A percentile compares a stretch with the other conserved stretches of the same genome.
Conservation (phyloP, 2,113 vertebrate genomes). For the Xerus inauris region DNA sequence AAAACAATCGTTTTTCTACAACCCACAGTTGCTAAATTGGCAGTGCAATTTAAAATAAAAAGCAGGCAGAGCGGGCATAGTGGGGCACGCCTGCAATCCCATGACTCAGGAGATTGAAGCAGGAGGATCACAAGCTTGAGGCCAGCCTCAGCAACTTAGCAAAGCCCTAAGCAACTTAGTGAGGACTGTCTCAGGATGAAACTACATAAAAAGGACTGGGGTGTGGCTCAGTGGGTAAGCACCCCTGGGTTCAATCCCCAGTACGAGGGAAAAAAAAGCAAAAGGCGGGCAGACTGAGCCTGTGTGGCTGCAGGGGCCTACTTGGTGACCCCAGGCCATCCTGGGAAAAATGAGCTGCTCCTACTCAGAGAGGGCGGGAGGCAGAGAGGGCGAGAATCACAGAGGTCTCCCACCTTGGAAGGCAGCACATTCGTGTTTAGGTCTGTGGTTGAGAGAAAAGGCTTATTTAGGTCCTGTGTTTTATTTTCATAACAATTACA, state of each 20-base stretch:
- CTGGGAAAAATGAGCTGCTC: background rate
- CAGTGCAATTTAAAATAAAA: background rate
- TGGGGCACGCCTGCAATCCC: no score
- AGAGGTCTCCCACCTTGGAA: background rate
- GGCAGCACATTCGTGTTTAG: background rate
- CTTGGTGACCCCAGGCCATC: rapidly evolving
- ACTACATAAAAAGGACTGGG: no score
- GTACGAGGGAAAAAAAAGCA: no score
- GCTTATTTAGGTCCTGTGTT: background rate
- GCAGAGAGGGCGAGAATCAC: background rate
- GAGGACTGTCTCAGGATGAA: no score
- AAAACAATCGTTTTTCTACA: background rate
- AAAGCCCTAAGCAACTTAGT: no score
- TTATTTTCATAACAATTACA: background rate
- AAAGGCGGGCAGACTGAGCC: rapidly evolving
- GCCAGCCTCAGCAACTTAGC: no score
- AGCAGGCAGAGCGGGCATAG: no score
- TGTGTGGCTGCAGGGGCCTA: background rate
- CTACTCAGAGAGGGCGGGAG: background rate
- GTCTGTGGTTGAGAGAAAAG: conserved; percentile 16
- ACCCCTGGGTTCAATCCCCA: no score
- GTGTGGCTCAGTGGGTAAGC: no score
- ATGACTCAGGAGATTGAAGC: no score
- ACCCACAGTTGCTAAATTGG: background rate
- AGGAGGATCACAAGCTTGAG: no score